phyloP scores from a whole-genome alignment of 2,888 invertebrate genomes.

The Metallyticus violacea region DNA sequence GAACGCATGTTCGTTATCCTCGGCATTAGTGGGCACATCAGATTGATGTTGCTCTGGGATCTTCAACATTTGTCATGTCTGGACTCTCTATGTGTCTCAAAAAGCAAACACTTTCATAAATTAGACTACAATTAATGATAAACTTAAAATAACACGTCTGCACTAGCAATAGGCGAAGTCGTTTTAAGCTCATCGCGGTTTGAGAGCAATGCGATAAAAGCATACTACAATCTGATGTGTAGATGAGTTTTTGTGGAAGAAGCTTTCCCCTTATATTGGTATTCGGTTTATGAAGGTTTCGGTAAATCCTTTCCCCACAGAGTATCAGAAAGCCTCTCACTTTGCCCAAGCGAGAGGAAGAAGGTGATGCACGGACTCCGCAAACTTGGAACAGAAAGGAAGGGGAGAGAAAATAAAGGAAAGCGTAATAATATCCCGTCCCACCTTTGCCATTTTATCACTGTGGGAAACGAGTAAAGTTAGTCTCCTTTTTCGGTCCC shows the following conservation, averaged over 20 bases:
- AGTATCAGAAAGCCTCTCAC: too few relatives aligned
- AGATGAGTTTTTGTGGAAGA: too few relatives aligned
- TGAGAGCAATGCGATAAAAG: not conserved
- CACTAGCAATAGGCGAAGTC: too few relatives aligned
- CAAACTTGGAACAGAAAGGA: not conserved
- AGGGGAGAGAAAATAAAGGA: not conserved
- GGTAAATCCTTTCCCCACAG: not conserved
- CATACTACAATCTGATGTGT: too few relatives aligned
- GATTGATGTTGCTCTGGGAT: too few relatives aligned
- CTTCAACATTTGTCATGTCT: too few relatives aligned
- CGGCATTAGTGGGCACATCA: too few relatives aligned
- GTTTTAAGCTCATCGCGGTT: not conserved
- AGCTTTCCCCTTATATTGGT: not conserved
- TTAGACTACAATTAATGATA: too few relatives aligned
- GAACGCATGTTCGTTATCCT: too few relatives aligned
- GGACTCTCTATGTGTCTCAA: too few relatives aligned
- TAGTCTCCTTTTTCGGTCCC: not conserved
- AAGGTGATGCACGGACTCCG: not conserved
- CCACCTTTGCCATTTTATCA: not conserved
- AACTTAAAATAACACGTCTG: too few relatives aligned
- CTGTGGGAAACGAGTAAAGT: not conserved
- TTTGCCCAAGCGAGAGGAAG: not conserved
- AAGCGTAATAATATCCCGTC: not conserved
- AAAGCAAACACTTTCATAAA: too few relatives aligned
- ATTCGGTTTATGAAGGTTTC: not conserved